Percentiles rank a stretch among this genome's conserved stretches.
phyloP scores from a whole-genome alignment of 2,113 vertebrate genomes.

The Pluvianellus socialis region DNA sequence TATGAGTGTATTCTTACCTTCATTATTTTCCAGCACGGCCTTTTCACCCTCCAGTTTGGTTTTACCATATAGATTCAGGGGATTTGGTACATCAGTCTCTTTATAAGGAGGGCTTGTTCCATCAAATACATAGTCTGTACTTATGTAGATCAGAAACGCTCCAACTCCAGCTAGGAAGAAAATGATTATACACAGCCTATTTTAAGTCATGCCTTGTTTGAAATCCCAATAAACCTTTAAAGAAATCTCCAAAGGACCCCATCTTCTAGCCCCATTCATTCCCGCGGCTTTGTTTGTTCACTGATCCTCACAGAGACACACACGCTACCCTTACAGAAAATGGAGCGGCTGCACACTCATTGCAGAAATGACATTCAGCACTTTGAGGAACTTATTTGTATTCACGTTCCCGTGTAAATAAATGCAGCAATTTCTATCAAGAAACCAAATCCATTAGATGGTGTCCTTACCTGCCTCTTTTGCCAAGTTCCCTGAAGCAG shows the following conservation, averaged over 20 bases:
- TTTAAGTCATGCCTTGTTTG: neutral
- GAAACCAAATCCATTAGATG: neutral
- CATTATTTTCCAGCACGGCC: conserved; percentile 84
- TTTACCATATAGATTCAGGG: conserved; percentile 91
- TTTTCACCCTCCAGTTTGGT: conserved; percentile 93
- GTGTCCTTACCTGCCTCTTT: conserved; percentile 88
- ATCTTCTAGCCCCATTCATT: neutral
- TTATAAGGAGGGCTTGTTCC: conserved; percentile 92
- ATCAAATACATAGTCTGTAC: conserved; percentile 96
- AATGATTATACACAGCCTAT: neutral
- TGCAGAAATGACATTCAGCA: neutral
- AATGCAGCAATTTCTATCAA: neutral
- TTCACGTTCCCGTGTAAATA: neutral
- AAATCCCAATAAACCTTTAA: neutral
- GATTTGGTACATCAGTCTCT: conserved; percentile 87
- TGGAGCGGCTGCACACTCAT: rapidly evolving
- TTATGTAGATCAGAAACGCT: conserved; percentile 91
- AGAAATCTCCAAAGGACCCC: neutral
- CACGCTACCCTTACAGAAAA: neutral
- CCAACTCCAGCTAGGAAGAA: conserved; percentile 75
- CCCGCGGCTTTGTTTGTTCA: neutral
- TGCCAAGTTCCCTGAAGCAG: conserved; percentile 86
- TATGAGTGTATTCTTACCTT: conserved; percentile 76
- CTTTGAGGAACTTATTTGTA: rapidly evolving
- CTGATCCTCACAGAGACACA: neutral